Conservation (phyloP, 2,113 vertebrate species). For the Butastur rufipennis region DNA sequence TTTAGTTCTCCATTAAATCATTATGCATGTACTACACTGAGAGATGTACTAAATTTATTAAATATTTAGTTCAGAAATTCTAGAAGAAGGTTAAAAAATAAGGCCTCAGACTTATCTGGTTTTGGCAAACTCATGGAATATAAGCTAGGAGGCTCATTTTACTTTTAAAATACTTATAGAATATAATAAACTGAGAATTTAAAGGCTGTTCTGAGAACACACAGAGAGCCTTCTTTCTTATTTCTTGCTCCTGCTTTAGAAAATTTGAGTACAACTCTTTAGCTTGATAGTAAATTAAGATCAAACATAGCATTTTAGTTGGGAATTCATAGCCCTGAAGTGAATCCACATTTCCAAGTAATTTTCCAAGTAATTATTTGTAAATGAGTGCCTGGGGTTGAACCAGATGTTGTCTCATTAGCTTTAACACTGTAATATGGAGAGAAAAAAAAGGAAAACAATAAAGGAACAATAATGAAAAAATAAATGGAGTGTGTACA, state of each 20-base stretch:
- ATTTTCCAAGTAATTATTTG: conserved; percentile 27
- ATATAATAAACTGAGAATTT: neutral
- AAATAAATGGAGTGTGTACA: neutral
- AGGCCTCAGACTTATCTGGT: rapidly evolving
- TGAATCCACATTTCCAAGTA: neutral
- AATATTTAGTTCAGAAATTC: neutral
- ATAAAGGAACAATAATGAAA: neutral
- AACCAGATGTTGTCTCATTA: neutral
- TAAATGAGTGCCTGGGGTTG: neutral
- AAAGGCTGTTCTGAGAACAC: neutral
- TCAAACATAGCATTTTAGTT: neutral
- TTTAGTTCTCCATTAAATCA: neutral
- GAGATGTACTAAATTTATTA: neutral
- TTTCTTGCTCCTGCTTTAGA: neutral
- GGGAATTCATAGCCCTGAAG: neutral
- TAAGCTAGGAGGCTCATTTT: neutral
- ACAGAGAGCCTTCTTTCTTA: neutral
- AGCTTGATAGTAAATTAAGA: neutral
- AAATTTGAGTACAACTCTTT: neutral
- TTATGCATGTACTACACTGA: neutral
- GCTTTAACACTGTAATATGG: neutral
- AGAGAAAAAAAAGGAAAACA: neutral
- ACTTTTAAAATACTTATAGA: neutral
- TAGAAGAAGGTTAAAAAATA: neutral
- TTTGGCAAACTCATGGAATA: neutral